phyloP scores from a whole-genome alignment of 2,888 invertebrate genomes.

The Adelognathus sp. region DNA sequence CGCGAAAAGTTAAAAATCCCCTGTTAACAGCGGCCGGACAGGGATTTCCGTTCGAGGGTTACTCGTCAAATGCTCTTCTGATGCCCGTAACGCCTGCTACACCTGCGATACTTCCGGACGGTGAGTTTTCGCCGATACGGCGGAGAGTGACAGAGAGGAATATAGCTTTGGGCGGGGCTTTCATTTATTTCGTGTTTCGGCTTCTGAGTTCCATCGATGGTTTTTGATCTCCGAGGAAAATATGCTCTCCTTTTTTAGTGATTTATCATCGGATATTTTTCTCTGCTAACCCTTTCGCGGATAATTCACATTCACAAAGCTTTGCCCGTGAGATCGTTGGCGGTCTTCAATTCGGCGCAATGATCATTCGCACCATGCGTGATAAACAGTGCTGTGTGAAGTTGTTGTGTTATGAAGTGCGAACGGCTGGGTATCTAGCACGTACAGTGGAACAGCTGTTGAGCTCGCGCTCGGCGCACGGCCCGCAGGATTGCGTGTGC shows the following conservation, averaged over 20 bases:
- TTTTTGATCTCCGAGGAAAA: neutral
- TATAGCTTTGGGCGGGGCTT: constrained; percentile 38
- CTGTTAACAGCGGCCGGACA: constrained; percentile 88
- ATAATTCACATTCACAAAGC: neutral
- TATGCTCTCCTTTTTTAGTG: neutral
- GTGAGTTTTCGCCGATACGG: constrained; percentile 69
- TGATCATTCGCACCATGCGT: neutral
- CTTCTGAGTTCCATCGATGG: neutral
- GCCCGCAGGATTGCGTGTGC: neutral
- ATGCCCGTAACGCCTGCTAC: constrained; percentile 84
- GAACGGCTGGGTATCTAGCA: constrained; percentile 1
- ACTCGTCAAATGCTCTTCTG: constrained; percentile 87
- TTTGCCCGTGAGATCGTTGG: neutral
- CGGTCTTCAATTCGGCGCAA: neutral
- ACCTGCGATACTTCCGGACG: constrained; percentile 74
- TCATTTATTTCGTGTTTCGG: neutral
- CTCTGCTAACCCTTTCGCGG: neutral
- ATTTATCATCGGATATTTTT: neutral
- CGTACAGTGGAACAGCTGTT: constrained; percentile 39
- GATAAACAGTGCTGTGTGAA: neutral
- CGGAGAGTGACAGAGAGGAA: too few species aligned
- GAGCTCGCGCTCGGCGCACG: neutral
- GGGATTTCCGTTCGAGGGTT: constrained; percentile 88
- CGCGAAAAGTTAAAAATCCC: constrained; percentile 85
- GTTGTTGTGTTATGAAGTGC: neutral